Percentiles rank a stretch among this genome's conserved stretches.
phyloP scores from a whole-genome alignment of 1,140 invertebrate genomes.

The Caerostris extrusa region DNA sequence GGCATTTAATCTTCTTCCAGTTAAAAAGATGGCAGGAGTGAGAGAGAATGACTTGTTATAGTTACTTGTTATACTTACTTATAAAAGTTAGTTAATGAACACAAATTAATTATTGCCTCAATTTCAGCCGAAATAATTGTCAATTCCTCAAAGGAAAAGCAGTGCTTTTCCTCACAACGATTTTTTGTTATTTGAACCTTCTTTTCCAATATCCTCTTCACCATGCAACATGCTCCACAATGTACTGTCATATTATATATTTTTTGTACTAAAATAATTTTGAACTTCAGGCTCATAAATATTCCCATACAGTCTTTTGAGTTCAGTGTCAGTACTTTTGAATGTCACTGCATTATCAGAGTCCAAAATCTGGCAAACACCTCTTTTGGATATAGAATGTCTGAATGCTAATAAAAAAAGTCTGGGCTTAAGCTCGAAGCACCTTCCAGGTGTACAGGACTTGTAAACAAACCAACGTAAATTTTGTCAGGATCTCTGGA shows the following conservation, averaged over 20 bases:
- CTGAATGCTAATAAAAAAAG: background rate
- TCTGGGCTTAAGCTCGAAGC: too few species aligned
- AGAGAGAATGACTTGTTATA: too few species aligned
- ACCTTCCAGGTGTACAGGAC: too few species aligned
- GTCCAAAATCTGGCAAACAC: background rate
- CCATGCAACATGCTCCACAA: conserved; percentile 37
- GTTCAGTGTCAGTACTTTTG: background rate
- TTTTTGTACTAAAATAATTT: background rate
- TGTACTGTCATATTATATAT: conserved; percentile 36
- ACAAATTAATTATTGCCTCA: background rate
- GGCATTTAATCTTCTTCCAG: too few species aligned
- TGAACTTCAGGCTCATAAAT: conserved; percentile 23
- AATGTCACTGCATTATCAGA: background rate
- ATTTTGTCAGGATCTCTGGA: too few species aligned
- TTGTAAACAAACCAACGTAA: too few species aligned
- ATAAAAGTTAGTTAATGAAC: background rate
- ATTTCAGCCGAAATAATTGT: background rate
- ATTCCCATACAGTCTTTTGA: background rate
- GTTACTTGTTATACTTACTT: background rate
- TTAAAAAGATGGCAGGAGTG: too few species aligned
- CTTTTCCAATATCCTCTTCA: conserved; percentile 52
- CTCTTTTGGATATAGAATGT: background rate
- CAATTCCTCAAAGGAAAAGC: background rate
- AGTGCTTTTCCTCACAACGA: background rate
- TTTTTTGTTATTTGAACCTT: too few species aligned